Evolutionary conservation across 2,888 invertebrate genomes (phyloP).

Genomic region (Eutolmus rufibarbis): DNA sequence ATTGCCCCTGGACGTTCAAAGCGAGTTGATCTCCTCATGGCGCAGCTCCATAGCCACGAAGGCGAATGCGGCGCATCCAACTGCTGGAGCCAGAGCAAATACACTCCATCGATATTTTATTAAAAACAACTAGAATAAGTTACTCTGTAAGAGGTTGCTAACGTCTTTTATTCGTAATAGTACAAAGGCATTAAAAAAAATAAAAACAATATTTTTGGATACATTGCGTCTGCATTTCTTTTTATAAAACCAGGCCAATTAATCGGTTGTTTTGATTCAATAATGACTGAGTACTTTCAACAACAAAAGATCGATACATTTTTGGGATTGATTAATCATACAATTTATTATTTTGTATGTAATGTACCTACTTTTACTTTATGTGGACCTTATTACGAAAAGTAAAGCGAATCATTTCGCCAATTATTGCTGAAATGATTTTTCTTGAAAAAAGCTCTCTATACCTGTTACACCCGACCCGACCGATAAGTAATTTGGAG

Average conservation of each 20-base stretch:
- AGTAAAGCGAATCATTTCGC: too few relatives aligned
- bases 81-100: slow-evolving; percentile 64
- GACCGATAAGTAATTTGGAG: too few relatives aligned
- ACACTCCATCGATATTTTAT: slow-evolving; percentile 75
- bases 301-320: too few relatives aligned
- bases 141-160: slow-evolving; percentile 25
- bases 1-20: slow-evolving; percentile 75
- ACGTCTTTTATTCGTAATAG: slow-evolving; percentile 34
- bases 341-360: too few relatives aligned
- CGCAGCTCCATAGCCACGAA: slow-evolving; percentile 54
- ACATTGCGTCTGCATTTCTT: slow-evolving; percentile 5
- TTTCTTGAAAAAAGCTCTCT: too few relatives aligned
- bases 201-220: slow-evolving; percentile 36
- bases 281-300: too few relatives aligned
- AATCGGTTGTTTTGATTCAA: too few relatives aligned
- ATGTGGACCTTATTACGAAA: too few relatives aligned
- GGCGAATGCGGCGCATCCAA: slow-evolving; percentile 44
- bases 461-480: too few relatives aligned
- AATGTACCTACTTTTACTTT: too few relatives aligned
- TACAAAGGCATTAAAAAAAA: slow-evolving; percentile 19
- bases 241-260: not conserved
- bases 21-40: slow-evolving; percentile 76
- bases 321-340: too few relatives aligned
- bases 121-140: slow-evolving; percentile 66
- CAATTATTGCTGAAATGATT: too few relatives aligned